These are phyloP conservation scores for Eulacestoma nigropectus DNA, from an alignment of 2,113 vertebrate species.

Conservation along the genomic window DNA sequence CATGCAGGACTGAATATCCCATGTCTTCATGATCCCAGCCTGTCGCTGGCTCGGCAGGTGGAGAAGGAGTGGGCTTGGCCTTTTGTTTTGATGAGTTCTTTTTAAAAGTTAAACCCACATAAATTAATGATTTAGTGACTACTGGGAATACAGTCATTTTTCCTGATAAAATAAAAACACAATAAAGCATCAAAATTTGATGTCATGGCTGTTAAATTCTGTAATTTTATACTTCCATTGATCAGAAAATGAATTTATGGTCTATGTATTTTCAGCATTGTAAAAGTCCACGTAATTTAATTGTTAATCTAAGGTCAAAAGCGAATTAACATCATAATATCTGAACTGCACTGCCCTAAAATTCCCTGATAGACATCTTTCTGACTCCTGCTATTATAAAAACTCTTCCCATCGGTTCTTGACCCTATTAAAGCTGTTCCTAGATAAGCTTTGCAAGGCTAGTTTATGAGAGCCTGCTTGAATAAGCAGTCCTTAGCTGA, in stretches of 20 bases:
- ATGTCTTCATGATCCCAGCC: not conserved
- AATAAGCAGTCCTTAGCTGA: not conserved
- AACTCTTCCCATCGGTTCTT: not conserved
- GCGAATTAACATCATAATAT: not conserved
- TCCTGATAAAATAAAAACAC: not conserved
- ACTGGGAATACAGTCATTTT: not conserved
- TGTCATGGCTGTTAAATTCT: not conserved
- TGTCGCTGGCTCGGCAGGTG: fast-evolving
- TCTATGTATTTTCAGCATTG: not conserved
- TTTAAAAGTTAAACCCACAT: not conserved
- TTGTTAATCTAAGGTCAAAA: conserved; percentile 20
- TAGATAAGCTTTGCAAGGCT: not conserved
- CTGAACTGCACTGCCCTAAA: not conserved
- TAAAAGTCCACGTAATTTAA: not conserved
- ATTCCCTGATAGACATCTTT: not conserved
- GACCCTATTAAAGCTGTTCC: not conserved
- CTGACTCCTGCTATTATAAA: not conserved
- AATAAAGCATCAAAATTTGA: not conserved
- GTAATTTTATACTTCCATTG: not conserved
- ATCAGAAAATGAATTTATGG: conserved; percentile 17
- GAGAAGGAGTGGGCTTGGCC: not conserved
- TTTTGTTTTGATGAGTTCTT: not conserved
- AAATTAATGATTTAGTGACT: not conserved
- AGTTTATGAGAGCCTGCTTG: not conserved
- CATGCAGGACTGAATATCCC: not conserved